Conservation (phyloP, 2,888 invertebrate genomes). For the Ophioninae sp. region DNA sequence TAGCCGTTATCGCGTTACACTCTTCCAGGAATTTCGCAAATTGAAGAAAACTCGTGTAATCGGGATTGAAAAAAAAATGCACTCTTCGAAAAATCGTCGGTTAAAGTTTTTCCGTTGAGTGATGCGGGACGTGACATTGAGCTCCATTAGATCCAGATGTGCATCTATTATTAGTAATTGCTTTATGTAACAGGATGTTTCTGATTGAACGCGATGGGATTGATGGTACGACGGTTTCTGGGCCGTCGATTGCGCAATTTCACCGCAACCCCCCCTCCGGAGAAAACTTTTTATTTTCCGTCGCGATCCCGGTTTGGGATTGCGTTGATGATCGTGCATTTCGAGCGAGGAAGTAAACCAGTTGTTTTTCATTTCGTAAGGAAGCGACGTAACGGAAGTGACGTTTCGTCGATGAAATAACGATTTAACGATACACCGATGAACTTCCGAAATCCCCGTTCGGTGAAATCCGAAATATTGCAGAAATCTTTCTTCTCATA, state of each 20-base stretch:
- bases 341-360: not conserved
- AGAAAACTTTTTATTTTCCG: constrained; percentile 1
- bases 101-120: constrained; percentile 8
- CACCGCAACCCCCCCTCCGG: constrained; percentile 16
- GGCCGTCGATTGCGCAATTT: constrained; percentile 35
- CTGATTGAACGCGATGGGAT: constrained; percentile 47
- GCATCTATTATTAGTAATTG: constrained; percentile 62
- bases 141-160: constrained; percentile 62
- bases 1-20: no score
- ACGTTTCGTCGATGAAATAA: no score
- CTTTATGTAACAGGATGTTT: constrained; percentile 48
- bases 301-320: not conserved
- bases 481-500: no score
- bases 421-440: no score
- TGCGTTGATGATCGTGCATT: not conserved
- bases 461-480: no score
- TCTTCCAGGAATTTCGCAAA: not conserved
- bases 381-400: no score
- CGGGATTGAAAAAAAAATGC: not conserved
- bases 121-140: constrained; percentile 49
- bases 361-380: no score
- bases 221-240: constrained; percentile 26
- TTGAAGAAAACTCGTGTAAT: not conserved
- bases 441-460: no score
- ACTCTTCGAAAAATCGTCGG: not conserved